A percentile compares a stretch with the other conserved stretches of the same genome.
Evolutionary conservation across 2,888 invertebrate species (phyloP).

Genomic region (Halocaridina rubra): DNA sequence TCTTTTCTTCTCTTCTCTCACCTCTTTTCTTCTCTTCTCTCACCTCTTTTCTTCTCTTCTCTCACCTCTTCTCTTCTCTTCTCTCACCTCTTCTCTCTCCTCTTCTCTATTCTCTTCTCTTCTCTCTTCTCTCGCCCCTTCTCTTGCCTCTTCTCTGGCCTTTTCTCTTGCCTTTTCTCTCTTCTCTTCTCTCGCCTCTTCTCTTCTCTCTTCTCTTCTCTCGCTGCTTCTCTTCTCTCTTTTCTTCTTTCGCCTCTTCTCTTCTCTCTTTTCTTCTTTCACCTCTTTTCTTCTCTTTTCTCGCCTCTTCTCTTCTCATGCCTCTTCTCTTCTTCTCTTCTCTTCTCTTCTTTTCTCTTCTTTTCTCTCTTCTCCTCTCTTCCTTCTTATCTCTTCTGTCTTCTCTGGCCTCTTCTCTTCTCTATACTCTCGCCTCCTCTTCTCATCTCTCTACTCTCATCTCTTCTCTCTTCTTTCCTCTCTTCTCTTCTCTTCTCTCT

Average conservation of each 20-base stretch:
- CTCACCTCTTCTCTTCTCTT: neutral
- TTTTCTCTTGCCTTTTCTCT: neutral
- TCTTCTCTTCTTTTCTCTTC: neutral
- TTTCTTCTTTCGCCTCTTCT: neutral
- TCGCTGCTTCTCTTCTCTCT: neutral
- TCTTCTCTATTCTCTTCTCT: neutral
- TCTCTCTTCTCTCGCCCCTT: neutral
- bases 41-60: neutral
- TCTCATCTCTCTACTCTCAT: neutral
- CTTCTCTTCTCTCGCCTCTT: neutral
- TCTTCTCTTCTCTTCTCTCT: neutral
- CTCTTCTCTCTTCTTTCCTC: neutral
- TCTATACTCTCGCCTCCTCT: neutral
- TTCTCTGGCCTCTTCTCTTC: neutral
- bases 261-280: neutral
- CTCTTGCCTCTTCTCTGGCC: neutral
- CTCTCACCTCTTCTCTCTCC: neutral
- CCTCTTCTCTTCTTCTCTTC: neutral
- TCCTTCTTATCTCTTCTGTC: neutral
- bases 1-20: neutral
- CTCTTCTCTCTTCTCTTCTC: neutral
- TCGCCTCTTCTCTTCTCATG: neutral
- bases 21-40: neutral
- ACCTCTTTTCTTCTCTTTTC: neutral
- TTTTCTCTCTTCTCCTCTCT: neutral